Conservation (phyloP, 1,140 invertebrate genomes). For the Pachypsylla venusta region DNA sequence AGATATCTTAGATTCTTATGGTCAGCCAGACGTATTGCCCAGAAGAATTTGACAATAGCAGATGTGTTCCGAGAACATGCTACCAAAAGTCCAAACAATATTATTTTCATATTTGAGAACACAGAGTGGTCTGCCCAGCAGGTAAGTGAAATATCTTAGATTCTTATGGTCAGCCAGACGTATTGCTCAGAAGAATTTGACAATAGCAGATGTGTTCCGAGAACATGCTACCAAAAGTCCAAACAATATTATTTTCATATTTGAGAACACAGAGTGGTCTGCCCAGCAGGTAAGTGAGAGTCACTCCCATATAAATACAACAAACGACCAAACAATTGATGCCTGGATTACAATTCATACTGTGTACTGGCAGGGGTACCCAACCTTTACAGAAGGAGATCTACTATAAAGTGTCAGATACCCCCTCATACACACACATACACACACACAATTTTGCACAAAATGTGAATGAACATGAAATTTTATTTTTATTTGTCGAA, state of each 20-base stretch:
- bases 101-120: slow-evolving; percentile 37
- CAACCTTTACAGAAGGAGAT: too few species aligned
- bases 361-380: too few species aligned
- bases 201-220: slow-evolving; percentile 57
- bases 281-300: slow-evolving; percentile 33
- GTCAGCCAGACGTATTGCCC: slow-evolving; percentile 41
- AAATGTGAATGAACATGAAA: too few species aligned
- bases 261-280: slow-evolving; percentile 39
- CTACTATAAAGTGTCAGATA: too few species aligned
- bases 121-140: slow-evolving; percentile 36
- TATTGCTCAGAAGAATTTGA: slow-evolving; percentile 47
- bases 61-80: slow-evolving; percentile 57
- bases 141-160: slow-evolving; percentile 39
- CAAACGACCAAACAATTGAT: too few species aligned
- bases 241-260: slow-evolving; percentile 35
- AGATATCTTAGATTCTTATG: slow-evolving; percentile 46
- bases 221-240: slow-evolving; percentile 46
- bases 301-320: too few species aligned
- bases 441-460: too few species aligned
- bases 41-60: slow-evolving; percentile 49
- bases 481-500: too few species aligned
- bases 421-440: too few species aligned
- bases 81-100: slow-evolving; percentile 40
- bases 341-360: too few species aligned
- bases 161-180: slow-evolving; percentile 42